Conservation (phyloP, 2,888 invertebrate genomes). For the Temnothorax rugatulus region DNA sequence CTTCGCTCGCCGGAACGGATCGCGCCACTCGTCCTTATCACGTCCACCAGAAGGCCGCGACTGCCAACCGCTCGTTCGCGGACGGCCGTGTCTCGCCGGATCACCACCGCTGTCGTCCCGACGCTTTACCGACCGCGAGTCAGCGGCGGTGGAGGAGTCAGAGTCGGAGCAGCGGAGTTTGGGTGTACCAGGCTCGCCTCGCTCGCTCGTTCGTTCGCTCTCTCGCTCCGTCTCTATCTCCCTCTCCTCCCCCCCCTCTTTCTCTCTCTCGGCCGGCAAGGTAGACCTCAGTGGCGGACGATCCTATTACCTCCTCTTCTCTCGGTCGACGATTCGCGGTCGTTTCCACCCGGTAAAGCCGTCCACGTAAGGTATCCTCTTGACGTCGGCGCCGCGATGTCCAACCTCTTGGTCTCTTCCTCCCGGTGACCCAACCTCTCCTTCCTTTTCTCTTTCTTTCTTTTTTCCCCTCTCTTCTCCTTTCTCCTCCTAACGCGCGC, state of each 20-base stretch:
- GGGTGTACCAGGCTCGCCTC: slow-evolving; percentile 20
- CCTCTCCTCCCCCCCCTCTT: neutral
- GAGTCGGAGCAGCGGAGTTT: slow-evolving; percentile 9
- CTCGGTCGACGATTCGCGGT: slow-evolving; percentile 35
- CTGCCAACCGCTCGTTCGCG: slow-evolving; percentile 61
- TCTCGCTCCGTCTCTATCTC: neutral
- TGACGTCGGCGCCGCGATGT: slow-evolving; percentile 4
- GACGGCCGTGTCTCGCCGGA: slow-evolving; percentile 61
- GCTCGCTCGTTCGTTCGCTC: neutral
- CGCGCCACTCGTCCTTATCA: slow-evolving; percentile 68
- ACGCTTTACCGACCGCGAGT: slow-evolving; percentile 67
- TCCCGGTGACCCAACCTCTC: slow-evolving; percentile 14
- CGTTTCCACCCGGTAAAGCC: slow-evolving; percentile 39
- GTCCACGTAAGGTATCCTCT: slow-evolving; percentile 24
- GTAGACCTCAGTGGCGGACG: slow-evolving; percentile 56
- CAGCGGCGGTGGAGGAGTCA: slow-evolving; percentile 29
- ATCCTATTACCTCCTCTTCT: slow-evolving; percentile 63
- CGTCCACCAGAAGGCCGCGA: slow-evolving; percentile 68
- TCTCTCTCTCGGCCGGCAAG: slow-evolving; percentile 62
- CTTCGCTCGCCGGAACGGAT: slow-evolving; percentile 58
- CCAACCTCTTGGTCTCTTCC: neutral
- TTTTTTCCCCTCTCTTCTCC: neutral
- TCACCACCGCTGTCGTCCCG: slow-evolving; percentile 53
- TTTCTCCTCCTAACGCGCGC: slow-evolving; percentile 15
- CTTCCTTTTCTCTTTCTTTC: neutral